Evolutionary conservation across 2,797 vertebrate species (phyloP).

Genomic region (Columba guinea): DNA sequence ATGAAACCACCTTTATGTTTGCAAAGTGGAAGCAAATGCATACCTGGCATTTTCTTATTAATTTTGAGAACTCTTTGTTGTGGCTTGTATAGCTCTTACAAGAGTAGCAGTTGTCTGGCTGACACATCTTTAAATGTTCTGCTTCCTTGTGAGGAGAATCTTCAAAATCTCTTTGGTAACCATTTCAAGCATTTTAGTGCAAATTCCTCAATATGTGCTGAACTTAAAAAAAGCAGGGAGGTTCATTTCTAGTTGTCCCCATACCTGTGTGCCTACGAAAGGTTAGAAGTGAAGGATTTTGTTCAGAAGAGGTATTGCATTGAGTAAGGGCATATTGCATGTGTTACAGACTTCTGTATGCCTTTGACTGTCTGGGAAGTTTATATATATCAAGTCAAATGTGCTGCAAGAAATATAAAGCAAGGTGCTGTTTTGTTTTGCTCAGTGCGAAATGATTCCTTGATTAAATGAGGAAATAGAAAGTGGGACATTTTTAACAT

Average conservation of each 20-base stretch:
- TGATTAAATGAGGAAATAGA: background rate
- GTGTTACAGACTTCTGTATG: background rate
- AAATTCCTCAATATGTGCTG: background rate
- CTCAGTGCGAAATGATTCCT: background rate
- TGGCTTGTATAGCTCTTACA: background rate
- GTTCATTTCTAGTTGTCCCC: background rate
- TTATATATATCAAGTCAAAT: background rate
- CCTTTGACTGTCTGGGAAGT: background rate
- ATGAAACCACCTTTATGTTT: background rate
- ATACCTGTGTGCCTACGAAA: background rate
- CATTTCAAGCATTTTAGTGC: background rate
- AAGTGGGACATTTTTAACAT: background rate
- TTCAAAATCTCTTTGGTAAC: background rate
- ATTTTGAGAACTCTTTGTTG: background rate
- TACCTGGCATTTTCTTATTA: background rate
- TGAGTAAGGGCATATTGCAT: background rate
- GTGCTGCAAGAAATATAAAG: background rate
- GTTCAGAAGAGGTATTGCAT: background rate
- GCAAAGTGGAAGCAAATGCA: conserved; percentile 25
- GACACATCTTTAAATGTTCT: background rate
- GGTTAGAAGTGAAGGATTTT: background rate
- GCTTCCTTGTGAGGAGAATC: background rate
- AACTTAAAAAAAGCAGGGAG: background rate
- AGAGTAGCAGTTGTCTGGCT: background rate
- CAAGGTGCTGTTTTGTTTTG: background rate